Base-by-base conservation (phyloP, 2,888 invertebrate species). In the Coelinius sp. region DNA sequence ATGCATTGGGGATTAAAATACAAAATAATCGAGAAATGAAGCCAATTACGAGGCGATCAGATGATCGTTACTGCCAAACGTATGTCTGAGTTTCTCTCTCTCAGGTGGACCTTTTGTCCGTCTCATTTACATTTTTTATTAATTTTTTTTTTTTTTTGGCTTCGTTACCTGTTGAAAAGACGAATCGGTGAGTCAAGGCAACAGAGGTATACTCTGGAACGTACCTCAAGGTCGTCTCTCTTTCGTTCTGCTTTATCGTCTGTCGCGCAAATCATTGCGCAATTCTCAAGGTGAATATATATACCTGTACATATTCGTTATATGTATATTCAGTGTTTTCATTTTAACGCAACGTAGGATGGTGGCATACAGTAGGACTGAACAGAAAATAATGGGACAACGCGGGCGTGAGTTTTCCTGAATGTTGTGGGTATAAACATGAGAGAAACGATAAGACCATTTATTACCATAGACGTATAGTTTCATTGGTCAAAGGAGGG, bases 181-280 rank as follows among this genome's bases (percentile, higher is more conserved):
- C 38, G 14, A 24, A 22, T 41, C 38, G 41, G 38, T 41, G 38
- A 41, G 24, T 22, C 63, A 63, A 63, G 63, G 63, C 25, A 41
- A 22, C 22, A 41, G 41, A 24, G 46, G 20, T 59, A 59, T 8
- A 25, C 59, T 59, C 59, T 59, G 59, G 31, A 59, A 59, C 59
- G 31, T 35, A 31, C 20, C 59, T 41, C 63, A 63, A 63, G 63
- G 63, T 63, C 63, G 41, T 63, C 41, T 63, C 41, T 63, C 22
- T 63, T 38, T 63, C 63, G 63, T 63, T 63, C 63, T 41, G 63
- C 41, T 63, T 63, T 63, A 41, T 41, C 44, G 63, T 63, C 63
- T 63, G 63, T 63, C 31, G n/a, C 41, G 41, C 41, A 41, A 63
- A 63, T 63, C 41, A 38, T 63, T 63, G 41, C 41, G 63, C 63